Conservation (phyloP, 2,797 vertebrate species). For the Gadopsis marmoratus region DNA sequence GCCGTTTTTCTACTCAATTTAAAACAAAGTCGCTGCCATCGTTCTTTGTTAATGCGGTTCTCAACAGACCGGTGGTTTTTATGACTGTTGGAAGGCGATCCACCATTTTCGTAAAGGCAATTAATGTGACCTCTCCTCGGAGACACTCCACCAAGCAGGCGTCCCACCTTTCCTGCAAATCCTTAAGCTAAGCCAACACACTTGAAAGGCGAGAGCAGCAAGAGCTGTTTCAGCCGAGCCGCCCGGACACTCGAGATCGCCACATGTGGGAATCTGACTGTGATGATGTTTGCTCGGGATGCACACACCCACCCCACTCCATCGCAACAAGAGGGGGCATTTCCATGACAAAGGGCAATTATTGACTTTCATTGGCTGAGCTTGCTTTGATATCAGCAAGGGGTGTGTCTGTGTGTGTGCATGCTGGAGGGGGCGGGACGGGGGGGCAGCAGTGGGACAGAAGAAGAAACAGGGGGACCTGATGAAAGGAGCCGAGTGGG, state of each 20-base stretch:
- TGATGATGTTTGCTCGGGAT: slow-evolving; percentile 80
- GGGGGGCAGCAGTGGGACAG: slow-evolving; percentile 50
- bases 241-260: slow-evolving; percentile 72
- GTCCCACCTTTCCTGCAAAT: slow-evolving; percentile 36
- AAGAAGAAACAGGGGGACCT: slow-evolving; percentile 70
- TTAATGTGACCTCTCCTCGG: slow-evolving; percentile 38
- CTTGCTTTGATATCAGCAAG: slow-evolving; percentile 83
- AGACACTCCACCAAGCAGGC: slow-evolving; percentile 31
- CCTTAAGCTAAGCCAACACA: slow-evolving; percentile 40
- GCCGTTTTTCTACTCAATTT: slow-evolving; percentile 23
- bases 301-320: slow-evolving; percentile 73
- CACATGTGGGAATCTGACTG: slow-evolving; percentile 81
- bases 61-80: slow-evolving; percentile 30
- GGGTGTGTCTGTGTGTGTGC: slow-evolving; percentile 77
- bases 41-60: slow-evolving; percentile 27
- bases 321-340: slow-evolving; percentile 77
- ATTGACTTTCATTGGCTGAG: slow-evolving; percentile 87
- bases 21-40: slow-evolving; percentile 19
- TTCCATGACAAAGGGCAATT: slow-evolving; percentile 87
- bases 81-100: slow-evolving; percentile 21
- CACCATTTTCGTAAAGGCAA: slow-evolving; percentile 39
- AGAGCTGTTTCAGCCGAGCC: slow-evolving; percentile 32
- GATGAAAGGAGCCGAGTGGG: slow-evolving; percentile 80
- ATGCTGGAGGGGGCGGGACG: slow-evolving; percentile 54
- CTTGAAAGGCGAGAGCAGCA: slow-evolving; percentile 23